Conservation (phyloP, 2,113 vertebrate genomes). For the Onychostoma macrolepis region DNA sequence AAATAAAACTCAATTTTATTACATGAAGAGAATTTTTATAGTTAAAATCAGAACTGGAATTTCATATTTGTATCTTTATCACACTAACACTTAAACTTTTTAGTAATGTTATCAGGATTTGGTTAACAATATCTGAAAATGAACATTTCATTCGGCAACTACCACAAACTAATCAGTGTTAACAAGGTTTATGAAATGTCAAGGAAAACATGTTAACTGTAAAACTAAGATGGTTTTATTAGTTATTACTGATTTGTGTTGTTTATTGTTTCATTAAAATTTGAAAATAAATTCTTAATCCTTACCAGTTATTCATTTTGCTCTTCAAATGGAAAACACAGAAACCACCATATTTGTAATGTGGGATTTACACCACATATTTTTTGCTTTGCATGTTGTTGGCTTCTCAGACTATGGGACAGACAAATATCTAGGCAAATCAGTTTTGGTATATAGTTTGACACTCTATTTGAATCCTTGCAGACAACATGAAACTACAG, state of each 20-base stretch:
- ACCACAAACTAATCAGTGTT: neutral
- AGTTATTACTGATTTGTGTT: neutral
- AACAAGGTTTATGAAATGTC: neutral
- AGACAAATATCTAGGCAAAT: slow-evolving; percentile 27
- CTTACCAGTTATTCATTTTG: neutral
- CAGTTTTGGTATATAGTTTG: slow-evolving; percentile 23
- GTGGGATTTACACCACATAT: neutral
- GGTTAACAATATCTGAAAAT: neutral
- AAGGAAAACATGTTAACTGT: neutral
- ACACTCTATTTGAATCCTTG: neutral
- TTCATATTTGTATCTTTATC: neutral
- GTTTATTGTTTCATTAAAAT: neutral
- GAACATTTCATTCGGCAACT: neutral
- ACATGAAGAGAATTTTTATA: neutral
- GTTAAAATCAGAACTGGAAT: neutral
- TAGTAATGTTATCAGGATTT: neutral
- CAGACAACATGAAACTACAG: neutral
- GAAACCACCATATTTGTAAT: slow-evolving; percentile 7
- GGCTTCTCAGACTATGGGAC: neutral
- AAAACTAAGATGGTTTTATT: neutral
- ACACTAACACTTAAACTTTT: neutral
- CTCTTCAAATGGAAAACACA: neutral
- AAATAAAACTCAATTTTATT: neutral
- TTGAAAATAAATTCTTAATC: neutral
- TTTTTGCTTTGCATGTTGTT: slow-evolving; percentile 9